phyloP scores from a whole-genome alignment of 2,113 vertebrate species.

The Capricornis sumatraensis region DNA sequence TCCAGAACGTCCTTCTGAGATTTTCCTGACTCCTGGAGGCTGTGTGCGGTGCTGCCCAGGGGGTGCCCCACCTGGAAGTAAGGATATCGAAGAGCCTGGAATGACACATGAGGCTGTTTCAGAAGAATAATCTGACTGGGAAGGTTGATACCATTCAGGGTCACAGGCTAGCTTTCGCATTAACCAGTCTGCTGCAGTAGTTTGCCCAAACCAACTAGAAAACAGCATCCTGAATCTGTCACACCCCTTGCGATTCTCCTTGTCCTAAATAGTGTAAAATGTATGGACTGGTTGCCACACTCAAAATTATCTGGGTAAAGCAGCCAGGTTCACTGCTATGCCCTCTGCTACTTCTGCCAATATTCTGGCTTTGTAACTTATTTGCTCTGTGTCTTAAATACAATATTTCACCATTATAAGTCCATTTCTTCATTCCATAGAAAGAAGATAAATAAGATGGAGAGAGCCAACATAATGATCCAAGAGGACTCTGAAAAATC shows the following conservation, averaged over 20 bases:
- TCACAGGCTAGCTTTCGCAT: neutral
- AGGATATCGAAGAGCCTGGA: slow-evolving; percentile 90
- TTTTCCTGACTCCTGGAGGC: slow-evolving; percentile 84
- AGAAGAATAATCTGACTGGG: neutral
- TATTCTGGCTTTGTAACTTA: neutral
- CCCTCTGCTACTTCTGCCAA: neutral
- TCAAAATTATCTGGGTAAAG: slow-evolving; percentile 10
- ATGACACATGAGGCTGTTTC: slow-evolving; percentile 30
- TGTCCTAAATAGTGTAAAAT: neutral
- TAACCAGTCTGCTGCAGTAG: neutral
- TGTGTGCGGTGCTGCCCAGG: slow-evolving; percentile 83
- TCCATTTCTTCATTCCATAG: neutral
- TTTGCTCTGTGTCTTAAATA: neutral
- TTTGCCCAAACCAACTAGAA: neutral
- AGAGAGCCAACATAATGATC: neutral
- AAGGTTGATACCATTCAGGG: neutral
- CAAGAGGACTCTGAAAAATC: neutral
- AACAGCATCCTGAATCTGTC: neutral
- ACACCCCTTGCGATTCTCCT: neutral
- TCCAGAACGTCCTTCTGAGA: slow-evolving; percentile 80
- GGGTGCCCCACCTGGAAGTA: slow-evolving; percentile 92
- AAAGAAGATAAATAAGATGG: neutral
- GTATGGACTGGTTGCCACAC: neutral
- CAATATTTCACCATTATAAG: neutral
- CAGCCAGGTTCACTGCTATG: neutral